Base-by-base conservation (phyloP, 2,113 vertebrate genomes). In the Seriola dumerili region DNA sequence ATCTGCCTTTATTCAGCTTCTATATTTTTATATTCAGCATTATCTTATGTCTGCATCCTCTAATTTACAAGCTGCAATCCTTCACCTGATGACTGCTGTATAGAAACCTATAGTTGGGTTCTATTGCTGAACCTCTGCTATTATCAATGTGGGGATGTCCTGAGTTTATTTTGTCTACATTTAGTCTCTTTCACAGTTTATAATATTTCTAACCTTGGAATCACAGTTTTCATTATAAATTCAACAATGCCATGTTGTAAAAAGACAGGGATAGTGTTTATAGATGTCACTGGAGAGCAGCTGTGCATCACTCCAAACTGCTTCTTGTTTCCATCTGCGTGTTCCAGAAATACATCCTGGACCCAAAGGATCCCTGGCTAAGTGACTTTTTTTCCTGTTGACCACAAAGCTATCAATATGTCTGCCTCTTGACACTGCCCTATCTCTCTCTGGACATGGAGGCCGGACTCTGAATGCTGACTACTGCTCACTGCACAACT, bases 321-420 rank as follows among this genome's bases (percentile, higher is more conserved):
- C 64, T 75, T 29, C 75, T 58, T n/a, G 78, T 80, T 77, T 91
- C 67, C 32, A 36, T 83, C 54, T 82, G 63, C 61, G n/a, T 48
- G 57, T 76, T 90, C 86, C 91, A 87, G 76, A 93, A 92, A 93
- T 88, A 92, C 78, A 76, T 70, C 83, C 55, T 5, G 80, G 70
- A 92, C 91, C 87, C 87, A 83, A 68, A 89, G 89, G 90, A 93
- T 82, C 68, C 17, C 71, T 66, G 13, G 72, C 83, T 85, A 88
- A 92, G 86, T 87, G 85, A 83, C 81, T 89, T 85, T 81, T 88
- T 84, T 85, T 44, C 76, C 84, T 46, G 86, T 83, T 86, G 90
- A 90, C 91, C 88, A 90, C 81, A 89, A 86, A 87, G 88, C 89
- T 81, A 93, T 93, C 78, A 91, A 91, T 91, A 91, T 79, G 91